Evolutionary conservation across 2,888 invertebrate species (phyloP), one percentile per base, ranked within the genome.

Genomic region (Torymus tubicola): DNA sequence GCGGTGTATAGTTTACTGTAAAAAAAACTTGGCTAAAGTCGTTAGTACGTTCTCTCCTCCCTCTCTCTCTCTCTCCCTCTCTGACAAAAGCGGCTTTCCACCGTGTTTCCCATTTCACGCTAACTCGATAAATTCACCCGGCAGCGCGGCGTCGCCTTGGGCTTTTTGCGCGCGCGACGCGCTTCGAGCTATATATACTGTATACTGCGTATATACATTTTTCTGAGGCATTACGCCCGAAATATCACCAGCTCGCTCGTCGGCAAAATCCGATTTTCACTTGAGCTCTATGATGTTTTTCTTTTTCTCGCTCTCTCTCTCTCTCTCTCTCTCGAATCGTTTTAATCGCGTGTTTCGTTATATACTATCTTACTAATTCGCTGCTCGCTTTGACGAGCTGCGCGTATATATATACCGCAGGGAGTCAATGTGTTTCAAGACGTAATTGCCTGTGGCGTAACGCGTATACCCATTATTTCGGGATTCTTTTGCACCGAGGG

Each of bases 11-110:
- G 74, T 75, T 75, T 68, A 57, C 60, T 60, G 67, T 75, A 60
- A 58, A 75, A 75, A 75, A 13, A 60, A 68, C 60, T 75, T 68
- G 60, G 52, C 31, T 58, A 52, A 67, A 67, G 67, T 61, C 65
- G 67, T 75, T 68, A 75, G 60, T 60, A 42, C 31, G 31, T 31
- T 31, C 3, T 31, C 31, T 31, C 13, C 10, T 16, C 24, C 13
- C 55, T 42, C 13, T 12, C 50, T 16, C 21, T 16, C 55, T 57
- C 13, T 12, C 50, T 16, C 13, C 11, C 50, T 16, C 21, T 16
- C 55, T 57, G 52, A 73, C 64, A 64, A 65, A 65, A 73, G 73
- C 73, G 16, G 55, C 57, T 42, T n/a, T 31, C 31, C 31, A 31
- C 31, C 31, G n/a, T 57, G 57, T 64, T 77, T 61, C 64, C 31